A percentile compares a stretch with the other conserved stretches of the same genome.
Conservation (phyloP, 2,113 vertebrate species). For the Amazona vittata region DNA sequence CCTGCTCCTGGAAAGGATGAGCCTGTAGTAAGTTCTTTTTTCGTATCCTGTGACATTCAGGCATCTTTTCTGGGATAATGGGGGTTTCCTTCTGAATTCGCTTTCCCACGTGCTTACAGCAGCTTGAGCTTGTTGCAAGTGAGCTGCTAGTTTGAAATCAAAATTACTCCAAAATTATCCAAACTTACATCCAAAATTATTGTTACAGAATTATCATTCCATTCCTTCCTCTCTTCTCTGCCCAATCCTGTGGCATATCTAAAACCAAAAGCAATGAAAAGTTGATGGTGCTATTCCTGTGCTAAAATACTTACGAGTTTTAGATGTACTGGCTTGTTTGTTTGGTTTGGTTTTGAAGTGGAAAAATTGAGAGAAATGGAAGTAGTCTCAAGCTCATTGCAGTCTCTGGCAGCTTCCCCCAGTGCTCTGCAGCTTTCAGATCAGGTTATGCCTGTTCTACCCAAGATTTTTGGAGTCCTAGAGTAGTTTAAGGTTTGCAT, state of each 20-base stretch:
- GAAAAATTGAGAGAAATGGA: not conserved
- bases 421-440: not conserved
- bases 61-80: not conserved
- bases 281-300: not conserved
- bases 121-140: not conserved
- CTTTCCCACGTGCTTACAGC: not conserved
- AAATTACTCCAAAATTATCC: not conserved
- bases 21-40: not conserved
- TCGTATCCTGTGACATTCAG: not conserved
- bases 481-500: not conserved
- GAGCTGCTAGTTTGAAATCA: not conserved
- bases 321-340: not conserved
- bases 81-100: not conserved
- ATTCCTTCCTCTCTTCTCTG: not conserved
- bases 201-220: not conserved
- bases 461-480: not conserved
- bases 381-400: not conserved
- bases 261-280: not conserved
- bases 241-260: not conserved
- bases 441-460: not conserved
- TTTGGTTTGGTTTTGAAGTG: not conserved
- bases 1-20: accelerated
- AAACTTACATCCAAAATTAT: not conserved
- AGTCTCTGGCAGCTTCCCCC: not conserved
- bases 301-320: not conserved